Evolutionary conservation across 2,888 invertebrate species (phyloP).

Genomic region (Epirrita christyi): DNA sequence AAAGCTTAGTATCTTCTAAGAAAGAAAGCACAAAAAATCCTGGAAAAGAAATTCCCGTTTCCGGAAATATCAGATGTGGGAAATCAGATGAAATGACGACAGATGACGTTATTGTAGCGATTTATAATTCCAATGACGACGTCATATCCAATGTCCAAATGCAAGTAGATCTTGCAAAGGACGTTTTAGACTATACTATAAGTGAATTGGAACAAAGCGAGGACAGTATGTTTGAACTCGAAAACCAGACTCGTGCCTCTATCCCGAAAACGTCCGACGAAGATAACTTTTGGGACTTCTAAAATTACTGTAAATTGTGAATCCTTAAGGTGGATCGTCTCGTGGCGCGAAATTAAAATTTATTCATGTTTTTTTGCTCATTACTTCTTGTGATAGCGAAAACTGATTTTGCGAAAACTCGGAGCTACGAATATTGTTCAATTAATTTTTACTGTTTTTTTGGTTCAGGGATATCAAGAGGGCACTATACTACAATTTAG

Average conservation of each 20-base stretch:
- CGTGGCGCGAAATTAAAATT: no score
- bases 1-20: conserved; percentile 5
- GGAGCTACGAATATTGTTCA: no score
- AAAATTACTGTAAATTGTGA: conserved; percentile 37
- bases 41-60: background rate
- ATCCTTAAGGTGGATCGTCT: no score
- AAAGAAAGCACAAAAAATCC: conserved; percentile 1
- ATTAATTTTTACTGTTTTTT: no score
- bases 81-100: conserved; percentile 21
- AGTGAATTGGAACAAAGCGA: conserved; percentile 45
- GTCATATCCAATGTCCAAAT: conserved; percentile 49
- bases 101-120: conserved; percentile 52
- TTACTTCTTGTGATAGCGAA: no score
- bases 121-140: conserved; percentile 49
- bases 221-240: conserved; percentile 53
- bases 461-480: no score
- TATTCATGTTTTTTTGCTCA: no score
- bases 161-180: conserved; percentile 47
- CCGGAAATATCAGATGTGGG: conserved; percentile 11
- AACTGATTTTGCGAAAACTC: no score
- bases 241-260: conserved; percentile 59
- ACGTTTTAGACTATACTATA: conserved; percentile 38
- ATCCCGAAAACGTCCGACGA: conserved; percentile 62
- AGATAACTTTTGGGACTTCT: conserved; percentile 70
- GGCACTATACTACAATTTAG: no score